These are phyloP conservation scores for Lycia hirtaria DNA, from an alignment of 2,888 invertebrate species.

Conservation along the genomic window DNA sequence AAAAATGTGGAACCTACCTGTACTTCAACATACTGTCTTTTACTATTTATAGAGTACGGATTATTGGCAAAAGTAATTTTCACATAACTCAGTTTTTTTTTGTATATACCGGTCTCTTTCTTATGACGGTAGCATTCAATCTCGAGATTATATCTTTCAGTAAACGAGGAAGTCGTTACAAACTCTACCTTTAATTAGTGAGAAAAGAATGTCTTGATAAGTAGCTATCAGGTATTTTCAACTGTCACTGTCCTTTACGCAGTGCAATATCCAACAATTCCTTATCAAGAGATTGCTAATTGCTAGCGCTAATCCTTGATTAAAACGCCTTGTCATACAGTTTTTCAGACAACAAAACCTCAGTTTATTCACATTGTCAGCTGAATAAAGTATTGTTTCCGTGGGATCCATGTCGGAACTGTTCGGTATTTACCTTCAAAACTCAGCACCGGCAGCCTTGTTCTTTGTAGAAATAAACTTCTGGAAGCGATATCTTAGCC, in stretches of 20 bases:
- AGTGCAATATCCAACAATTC: constrained; percentile 1
- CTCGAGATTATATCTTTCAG: too few species aligned
- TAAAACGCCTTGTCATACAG: constrained; percentile 23
- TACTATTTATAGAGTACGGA: too few species aligned
- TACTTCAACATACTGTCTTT: too few species aligned
- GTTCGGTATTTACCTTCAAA: constrained; percentile 32
- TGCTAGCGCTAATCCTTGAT: constrained; percentile 32
- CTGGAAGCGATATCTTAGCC: constrained; percentile 27
- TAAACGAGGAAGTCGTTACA: not conserved
- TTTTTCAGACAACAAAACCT: constrained; percentile 37
- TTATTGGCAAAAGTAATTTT: too few species aligned
- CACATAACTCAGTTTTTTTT: too few species aligned
- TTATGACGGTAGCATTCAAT: too few species aligned
- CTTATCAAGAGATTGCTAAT: constrained; percentile 28
- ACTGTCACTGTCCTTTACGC: constrained; percentile 12
- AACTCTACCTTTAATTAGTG: too few species aligned
- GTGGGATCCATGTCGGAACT: constrained; percentile 42
- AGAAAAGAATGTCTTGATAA: not conserved
- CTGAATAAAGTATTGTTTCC: constrained; percentile 45
- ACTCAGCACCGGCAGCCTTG: constrained; percentile 30
- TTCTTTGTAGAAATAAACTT: constrained; percentile 32
- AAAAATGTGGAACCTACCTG: too few species aligned
- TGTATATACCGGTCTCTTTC: too few species aligned
- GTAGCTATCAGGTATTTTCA: not conserved
- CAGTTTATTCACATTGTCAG: constrained; percentile 43